Percentiles rank a stretch among this genome's conserved stretches.
These are phyloP conservation scores for Cheilosia soror DNA, from an alignment of 2,888 invertebrate species.

Conservation along the genomic window DNA sequence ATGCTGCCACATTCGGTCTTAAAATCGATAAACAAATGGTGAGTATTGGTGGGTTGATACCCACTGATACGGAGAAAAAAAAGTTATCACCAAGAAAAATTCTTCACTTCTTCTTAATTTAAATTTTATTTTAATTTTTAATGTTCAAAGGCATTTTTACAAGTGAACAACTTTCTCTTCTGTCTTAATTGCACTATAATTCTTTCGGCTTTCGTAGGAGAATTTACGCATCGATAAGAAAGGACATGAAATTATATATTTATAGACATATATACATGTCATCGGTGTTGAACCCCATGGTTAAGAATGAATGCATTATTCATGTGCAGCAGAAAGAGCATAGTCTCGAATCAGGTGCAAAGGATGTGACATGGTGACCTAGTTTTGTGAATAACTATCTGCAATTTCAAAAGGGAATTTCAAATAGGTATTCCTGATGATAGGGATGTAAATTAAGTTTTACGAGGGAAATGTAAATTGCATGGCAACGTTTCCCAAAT, in stretches of 20 bases:
- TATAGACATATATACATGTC: slow-evolving; percentile 1
- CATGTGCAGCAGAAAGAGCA: slow-evolving; percentile 41
- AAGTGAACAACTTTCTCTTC: slow-evolving; percentile 26
- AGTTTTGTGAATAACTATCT: slow-evolving; percentile 65
- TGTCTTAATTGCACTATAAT: slow-evolving; percentile 67
- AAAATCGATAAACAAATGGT: too few species aligned
- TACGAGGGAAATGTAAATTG: slow-evolving; percentile 62
- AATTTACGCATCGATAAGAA: slow-evolving; percentile 63
- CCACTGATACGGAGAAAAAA: too few species aligned
- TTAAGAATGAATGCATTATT: slow-evolving; percentile 71
- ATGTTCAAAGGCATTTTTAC: not conserved
- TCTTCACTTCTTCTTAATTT: too few species aligned
- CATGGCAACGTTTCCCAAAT: slow-evolving; percentile 50
- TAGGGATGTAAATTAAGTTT: slow-evolving; percentile 71
- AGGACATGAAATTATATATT: slow-evolving; percentile 58
- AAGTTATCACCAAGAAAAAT: too few species aligned
- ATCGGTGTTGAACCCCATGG: slow-evolving; percentile 33
- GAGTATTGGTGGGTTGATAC: too few species aligned
- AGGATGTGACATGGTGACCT: slow-evolving; percentile 65
- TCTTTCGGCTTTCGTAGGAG: slow-evolving; percentile 4
- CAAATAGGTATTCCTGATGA: slow-evolving; percentile 56
- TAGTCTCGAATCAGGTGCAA: slow-evolving; percentile 66
- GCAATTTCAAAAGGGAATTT: slow-evolving; percentile 74
- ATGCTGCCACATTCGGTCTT: too few species aligned
- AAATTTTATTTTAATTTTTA: not conserved